These are phyloP conservation scores for Andrena praecox DNA, from an alignment of 2,888 invertebrate species.

Conservation along the genomic window DNA sequence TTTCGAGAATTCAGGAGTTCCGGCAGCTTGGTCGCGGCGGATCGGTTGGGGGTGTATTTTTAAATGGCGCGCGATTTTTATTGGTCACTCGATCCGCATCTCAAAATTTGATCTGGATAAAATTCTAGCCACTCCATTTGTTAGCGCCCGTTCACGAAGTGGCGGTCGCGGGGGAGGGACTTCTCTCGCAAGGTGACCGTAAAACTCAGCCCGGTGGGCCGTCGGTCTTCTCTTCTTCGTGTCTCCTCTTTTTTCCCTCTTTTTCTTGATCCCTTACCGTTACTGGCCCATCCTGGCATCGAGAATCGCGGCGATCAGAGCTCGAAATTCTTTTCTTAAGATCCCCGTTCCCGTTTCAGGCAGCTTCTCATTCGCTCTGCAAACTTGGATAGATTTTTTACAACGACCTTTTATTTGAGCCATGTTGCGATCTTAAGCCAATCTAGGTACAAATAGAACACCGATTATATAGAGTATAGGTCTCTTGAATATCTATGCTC, in stretches of 20 bases:
- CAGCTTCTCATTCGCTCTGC: not conserved
- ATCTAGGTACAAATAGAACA: not conserved
- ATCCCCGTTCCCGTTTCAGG: not conserved
- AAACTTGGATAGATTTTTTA: constrained; percentile 2
- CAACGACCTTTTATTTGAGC: not conserved
- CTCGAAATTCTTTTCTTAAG: constrained; percentile 52
- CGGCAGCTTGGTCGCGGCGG: not conserved
- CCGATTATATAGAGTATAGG: not conserved
- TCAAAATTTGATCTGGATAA: not conserved
- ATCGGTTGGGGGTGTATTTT: not conserved
- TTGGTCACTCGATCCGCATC: constrained; percentile 1
- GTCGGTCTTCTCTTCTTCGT: constrained; percentile 39
- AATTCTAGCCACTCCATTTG: constrained; percentile 35
- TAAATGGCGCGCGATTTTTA: not conserved
- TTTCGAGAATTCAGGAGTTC: constrained; percentile 16
- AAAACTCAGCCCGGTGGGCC: constrained; percentile 43
- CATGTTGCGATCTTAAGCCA: not conserved
- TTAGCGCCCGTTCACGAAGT: constrained; percentile 38
- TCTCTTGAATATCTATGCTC: not conserved
- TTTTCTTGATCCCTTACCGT: constrained; percentile 48
- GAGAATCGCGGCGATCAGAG: constrained; percentile 43
- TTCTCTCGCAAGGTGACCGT: constrained; percentile 54
- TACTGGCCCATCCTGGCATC: constrained; percentile 43
- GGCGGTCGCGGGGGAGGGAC: constrained; percentile 34
- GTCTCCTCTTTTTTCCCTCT: constrained; percentile 29